phyloP scores from a whole-genome alignment of 2,797 vertebrate genomes.

The Philypnodon macrostomus region DNA sequence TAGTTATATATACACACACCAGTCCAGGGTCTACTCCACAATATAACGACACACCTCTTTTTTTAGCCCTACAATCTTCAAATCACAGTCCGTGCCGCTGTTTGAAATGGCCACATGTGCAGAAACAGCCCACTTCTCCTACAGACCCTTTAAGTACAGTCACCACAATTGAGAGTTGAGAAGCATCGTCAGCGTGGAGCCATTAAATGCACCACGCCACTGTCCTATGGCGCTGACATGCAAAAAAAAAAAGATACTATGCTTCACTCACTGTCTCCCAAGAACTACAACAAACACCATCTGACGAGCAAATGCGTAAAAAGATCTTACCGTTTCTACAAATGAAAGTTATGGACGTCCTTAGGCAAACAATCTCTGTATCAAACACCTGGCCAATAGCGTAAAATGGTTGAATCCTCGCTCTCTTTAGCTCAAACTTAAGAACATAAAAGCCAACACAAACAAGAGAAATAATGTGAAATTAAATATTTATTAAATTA shows the following conservation, averaged over 20 bases:
- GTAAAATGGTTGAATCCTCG: conserved; percentile 68
- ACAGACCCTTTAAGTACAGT: conserved; percentile 23
- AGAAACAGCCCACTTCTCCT: conserved; percentile 15
- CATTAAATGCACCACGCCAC: conserved; percentile 61
- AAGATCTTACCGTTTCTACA: conserved; percentile 81
- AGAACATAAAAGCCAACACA: conserved; percentile 77
- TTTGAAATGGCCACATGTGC: conserved; percentile 46
- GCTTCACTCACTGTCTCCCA: conserved; percentile 33
- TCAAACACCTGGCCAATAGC: conserved; percentile 75
- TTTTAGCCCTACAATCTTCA: conserved; percentile 2
- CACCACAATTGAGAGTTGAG: conserved; percentile 46
- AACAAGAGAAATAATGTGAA: conserved; percentile 79
- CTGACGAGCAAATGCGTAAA: conserved; percentile 66
- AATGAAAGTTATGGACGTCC: conserved; percentile 82
- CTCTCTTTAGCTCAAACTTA: conserved; percentile 72
- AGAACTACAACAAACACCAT: conserved; percentile 35
- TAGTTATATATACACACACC: too few species aligned
- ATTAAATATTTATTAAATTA: conserved; percentile 82
- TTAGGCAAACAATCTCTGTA: conserved; percentile 77
- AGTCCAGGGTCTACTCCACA: not conserved
- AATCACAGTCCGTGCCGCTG: conserved; percentile 20
- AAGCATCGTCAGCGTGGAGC: conserved; percentile 41
- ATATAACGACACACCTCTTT: not conserved
- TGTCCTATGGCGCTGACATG: conserved; percentile 57
- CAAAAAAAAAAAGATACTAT: conserved; percentile 45